A percentile compares a stretch with the other conserved stretches of the same genome.
These are phyloP conservation scores for Epirrhoe tristata DNA, from an alignment of 2,888 invertebrate species.

Conservation along the genomic window DNA sequence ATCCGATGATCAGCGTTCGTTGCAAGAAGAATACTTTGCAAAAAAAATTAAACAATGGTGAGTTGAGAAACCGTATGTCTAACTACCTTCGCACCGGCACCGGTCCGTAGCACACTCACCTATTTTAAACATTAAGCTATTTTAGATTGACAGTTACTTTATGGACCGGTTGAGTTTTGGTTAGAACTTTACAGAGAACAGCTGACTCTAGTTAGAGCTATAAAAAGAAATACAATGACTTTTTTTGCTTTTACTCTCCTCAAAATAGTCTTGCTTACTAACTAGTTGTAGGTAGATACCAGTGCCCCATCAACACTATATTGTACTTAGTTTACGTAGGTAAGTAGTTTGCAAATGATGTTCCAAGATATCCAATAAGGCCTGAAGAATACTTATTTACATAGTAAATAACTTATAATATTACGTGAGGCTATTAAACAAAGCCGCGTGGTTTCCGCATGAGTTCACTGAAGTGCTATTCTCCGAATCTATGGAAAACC, in stretches of 20 bases:
- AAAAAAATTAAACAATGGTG: slow-evolving; percentile 48
- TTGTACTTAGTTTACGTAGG: background rate
- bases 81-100: slow-evolving; percentile 23
- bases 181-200: slow-evolving; percentile 47
- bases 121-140: slow-evolving; percentile 46
- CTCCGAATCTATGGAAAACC: slow-evolving; percentile 42
- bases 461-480: slow-evolving; percentile 47
- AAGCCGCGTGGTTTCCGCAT: slow-evolving; percentile 55
- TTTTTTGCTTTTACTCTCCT: slow-evolving; percentile 5
- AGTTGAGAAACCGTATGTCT: slow-evolving; percentile 37
- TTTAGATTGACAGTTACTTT: slow-evolving; percentile 46
- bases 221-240: slow-evolving; percentile 29
- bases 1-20: slow-evolving; percentile 44
- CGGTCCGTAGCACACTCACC: slow-evolving; percentile 38
- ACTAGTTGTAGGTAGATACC: background rate
- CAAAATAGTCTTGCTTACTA: background rate
- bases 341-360: background rate
- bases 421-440: slow-evolving; percentile 52
- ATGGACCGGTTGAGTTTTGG: slow-evolving; percentile 47
- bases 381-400: slow-evolving; percentile 12
- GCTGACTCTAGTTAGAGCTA: slow-evolving; percentile 51
- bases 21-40: slow-evolving; percentile 46
- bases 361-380: slow-evolving; percentile 6
- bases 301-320: background rate
- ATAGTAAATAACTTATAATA: slow-evolving; percentile 31